Base-by-base conservation (phyloP, 2,888 invertebrate species). In the Plemyria rubiginata region DNA sequence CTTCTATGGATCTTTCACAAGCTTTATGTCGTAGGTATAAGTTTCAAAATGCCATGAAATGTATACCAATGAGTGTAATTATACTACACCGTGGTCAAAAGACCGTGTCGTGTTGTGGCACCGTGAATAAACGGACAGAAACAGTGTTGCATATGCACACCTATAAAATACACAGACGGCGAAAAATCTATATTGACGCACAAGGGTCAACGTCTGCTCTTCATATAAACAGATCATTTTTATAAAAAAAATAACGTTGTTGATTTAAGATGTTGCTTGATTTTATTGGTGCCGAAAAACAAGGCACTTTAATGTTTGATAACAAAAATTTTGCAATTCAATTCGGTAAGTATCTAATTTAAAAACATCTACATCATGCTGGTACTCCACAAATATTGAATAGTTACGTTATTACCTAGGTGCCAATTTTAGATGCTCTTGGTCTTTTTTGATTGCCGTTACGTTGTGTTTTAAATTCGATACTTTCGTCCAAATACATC, bases 121-220 rank as follows among this genome's bases (percentile, higher is more conserved):
- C 88, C 90, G 86, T 90, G 86, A 76, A 85, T 88, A 91, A 91
- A 88, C 81, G 87, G 84, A 85, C 89, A 85, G 73, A 85, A 81
- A 74, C 74, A 40, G 70, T 75, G 48, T 81, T 86, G 82, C 82
- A 87, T 85, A 84, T 79, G 82, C 80, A 84, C 83, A 84, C 71
- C 74, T 78, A 84, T 81, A 79, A 83, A 82, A 78, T 80, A 84
- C 78, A 77, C 78, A 81, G 77, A 79, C 75, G 71, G 69, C 73
- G 70, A 71, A 75, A 72, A 72, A 68, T 59, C 65, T 69, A 70
- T 70, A 63, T 64, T 67, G 66, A 68, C 65, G 58, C 46, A 59
- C 50, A 45, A 51, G 40, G 50, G 62, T 58, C 51, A 58, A 59
- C 13, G 53, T 13, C 46, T 62, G 41, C 36, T 40, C 15, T 16